Percentiles rank a stretch among this genome's conserved stretches.
phyloP scores from a whole-genome alignment of 2,113 vertebrate genomes.

The Sprattus sprattus region DNA sequence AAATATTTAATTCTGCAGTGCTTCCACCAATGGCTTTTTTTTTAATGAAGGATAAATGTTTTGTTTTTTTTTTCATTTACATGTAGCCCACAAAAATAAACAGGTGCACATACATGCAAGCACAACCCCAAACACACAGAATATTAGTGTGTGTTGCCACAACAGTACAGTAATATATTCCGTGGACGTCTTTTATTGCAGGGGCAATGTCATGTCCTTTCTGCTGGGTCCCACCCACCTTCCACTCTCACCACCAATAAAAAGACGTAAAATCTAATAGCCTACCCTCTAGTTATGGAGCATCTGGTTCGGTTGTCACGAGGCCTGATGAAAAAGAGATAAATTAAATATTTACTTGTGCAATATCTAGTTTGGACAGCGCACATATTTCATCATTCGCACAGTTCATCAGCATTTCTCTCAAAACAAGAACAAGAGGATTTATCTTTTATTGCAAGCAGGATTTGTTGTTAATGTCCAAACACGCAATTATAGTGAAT shows the following conservation, averaged over 20 bases:
- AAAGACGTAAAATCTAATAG: slow-evolving; percentile 18
- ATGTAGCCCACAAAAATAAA: neutral
- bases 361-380: slow-evolving; percentile 7
- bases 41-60: neutral
- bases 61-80: neutral
- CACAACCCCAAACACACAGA: neutral
- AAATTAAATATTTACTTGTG: slow-evolving; percentile 6
- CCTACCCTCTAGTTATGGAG: slow-evolving; percentile 12
- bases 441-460: neutral
- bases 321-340: neutral
- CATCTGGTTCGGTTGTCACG: slow-evolving; percentile 30
- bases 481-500: neutral
- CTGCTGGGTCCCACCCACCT: slow-evolving; percentile 30
- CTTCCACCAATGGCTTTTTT: neutral
- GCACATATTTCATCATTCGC: neutral
- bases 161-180: slow-evolving; percentile 17
- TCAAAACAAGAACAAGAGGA: neutral
- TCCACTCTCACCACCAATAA: slow-evolving; percentile 21
- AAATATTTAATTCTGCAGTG: neutral
- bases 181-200: slow-evolving; percentile 40
- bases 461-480: neutral
- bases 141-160: neutral
- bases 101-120: neutral
- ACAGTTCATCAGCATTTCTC: neutral
- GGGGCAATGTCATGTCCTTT: slow-evolving; percentile 42